Base-by-base conservation (phyloP, 2,888 invertebrate genomes). In the Leptinotarsa rubiginosa region DNA sequence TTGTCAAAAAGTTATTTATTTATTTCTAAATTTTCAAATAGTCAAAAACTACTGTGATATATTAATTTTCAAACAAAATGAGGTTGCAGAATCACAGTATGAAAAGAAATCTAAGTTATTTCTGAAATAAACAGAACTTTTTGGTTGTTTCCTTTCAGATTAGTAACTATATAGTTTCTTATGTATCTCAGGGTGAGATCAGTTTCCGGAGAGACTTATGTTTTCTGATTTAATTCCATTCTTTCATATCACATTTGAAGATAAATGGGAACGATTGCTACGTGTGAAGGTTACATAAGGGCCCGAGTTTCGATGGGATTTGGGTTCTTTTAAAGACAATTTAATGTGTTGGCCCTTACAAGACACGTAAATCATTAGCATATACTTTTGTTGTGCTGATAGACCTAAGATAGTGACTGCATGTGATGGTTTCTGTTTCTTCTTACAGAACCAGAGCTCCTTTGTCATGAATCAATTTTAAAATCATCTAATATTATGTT, bases 131-230 rank as follows among this genome's bases (percentile, higher is more conserved):
- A 31, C 7, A 31, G 31, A 31, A 7, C 2, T 41, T 0, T 41
- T 41, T 41, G 10, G 41, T 41, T 41, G 41, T 1, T 56, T 25
- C 20, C 4, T 20, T 20, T 2, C 4, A 13, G 22, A 3, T 15
- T 25, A 22, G 22, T 15, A 56, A 18, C 22, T 56, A 22, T 15
- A 41, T 65, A 67, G 47, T 66, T 74, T 67, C 49, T 70, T 74
- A 74, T 74, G 73, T 67, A 74, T 74, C 73, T 74, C 73, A 74
- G 73, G 73, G 50, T n/a, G 59, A 49, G 66, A 74, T 74, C 73
- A 20, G 52, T 52, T 70, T 74, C 73, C 73, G 66, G 73, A 31
- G 49, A 66, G 52, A 31, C 66, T 52, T 62, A 62, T 74, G 54
- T 47, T 31, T 66, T 74, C 69, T 65, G 69, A 66, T 65, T 73